Evolutionary conservation across 2,888 invertebrate genomes (phyloP), one percentile per base, ranked within the genome.

Genomic region (Drosophila meridionalis): DNA sequence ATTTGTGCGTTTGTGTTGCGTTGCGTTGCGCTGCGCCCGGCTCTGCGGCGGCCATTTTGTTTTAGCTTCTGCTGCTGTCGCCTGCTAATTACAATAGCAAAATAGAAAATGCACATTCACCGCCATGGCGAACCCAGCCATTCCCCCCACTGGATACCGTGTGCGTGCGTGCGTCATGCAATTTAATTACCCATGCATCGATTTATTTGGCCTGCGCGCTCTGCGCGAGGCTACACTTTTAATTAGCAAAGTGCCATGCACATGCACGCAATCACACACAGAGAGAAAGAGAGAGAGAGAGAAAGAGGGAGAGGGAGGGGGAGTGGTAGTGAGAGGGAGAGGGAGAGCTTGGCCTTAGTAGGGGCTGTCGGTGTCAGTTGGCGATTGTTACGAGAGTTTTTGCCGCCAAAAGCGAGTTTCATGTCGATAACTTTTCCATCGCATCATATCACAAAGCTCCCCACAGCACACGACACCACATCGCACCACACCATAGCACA

Each of bases 141-240:
- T n/a, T 7, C 43, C 30, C 30, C 9, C 36, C 20, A 20, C 53
- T 63, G 68, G 62, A 60, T 78, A 61, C 74, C 75, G 78, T 78
- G 78, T 78, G 74, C 75, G 69, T 78, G 78, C 78, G 71, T 71
- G 75, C 80, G 78, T 83, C 86, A 84, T 77, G 80, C 89, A 89
- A 82, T 89, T 88, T 90, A 89, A 89, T 89, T 89, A 90, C 85
- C 86, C 81, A 71, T 78, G 65, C 85, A 89, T 89, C 87, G 89
- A 89, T 90, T 89, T 87, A 84, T 84, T 89, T 78, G 73, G 73
- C 69, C 70, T 78, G 56, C 62, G 75, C 82, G 74, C 78, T 75
- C 80, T 73, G 73, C 73, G 77, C 64, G 84, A 71, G 69, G 86
- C 86, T 87, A 76, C 83, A 80, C 89, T 86, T 86, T 87, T 87